Conservation (phyloP, 2,888 invertebrate species). For the Theodoxus fluviatilis region DNA sequence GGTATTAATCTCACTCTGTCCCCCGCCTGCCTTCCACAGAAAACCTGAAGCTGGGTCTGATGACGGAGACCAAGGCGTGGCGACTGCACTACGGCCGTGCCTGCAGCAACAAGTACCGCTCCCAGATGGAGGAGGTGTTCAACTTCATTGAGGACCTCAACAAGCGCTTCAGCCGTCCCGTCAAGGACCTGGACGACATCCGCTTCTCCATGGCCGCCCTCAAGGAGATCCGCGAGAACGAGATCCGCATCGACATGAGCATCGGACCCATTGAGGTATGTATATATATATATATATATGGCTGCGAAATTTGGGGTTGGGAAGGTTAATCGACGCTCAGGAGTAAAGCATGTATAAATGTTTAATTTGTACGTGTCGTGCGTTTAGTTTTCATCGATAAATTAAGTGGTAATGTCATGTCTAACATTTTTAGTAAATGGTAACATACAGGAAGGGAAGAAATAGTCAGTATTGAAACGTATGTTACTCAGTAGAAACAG, state of each 20-base stretch:
- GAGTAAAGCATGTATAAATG: no score
- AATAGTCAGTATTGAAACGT: no score
- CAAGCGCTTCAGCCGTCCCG: slow-evolving; percentile 84
- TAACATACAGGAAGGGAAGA: no score
- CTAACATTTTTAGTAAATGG: no score
- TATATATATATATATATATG: no score
- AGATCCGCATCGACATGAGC: slow-evolving; percentile 92
- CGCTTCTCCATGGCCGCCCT: slow-evolving; percentile 91
- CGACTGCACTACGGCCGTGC: slow-evolving; percentile 63
- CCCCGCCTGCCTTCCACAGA: slow-evolving; percentile 61
- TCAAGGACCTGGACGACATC: slow-evolving; percentile 92
- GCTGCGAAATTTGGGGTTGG: no score
- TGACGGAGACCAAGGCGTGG: slow-evolving; percentile 71
- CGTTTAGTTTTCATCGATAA: no score
- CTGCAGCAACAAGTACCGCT: slow-evolving; percentile 64
- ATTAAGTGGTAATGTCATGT: no score
- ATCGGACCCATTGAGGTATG: slow-evolving; percentile 88
- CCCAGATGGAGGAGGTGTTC: slow-evolving; percentile 70
- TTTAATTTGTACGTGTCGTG: no score
- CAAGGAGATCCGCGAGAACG: slow-evolving; percentile 90
- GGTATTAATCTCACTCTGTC: no score
- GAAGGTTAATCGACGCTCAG: no score
- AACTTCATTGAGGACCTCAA: slow-evolving; percentile 82
- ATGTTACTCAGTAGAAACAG: no score
- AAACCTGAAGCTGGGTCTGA: slow-evolving; percentile 81